Evolutionary conservation across 2,113 vertebrate genomes (phyloP).

Genomic region (Siniperca knerii): DNA sequence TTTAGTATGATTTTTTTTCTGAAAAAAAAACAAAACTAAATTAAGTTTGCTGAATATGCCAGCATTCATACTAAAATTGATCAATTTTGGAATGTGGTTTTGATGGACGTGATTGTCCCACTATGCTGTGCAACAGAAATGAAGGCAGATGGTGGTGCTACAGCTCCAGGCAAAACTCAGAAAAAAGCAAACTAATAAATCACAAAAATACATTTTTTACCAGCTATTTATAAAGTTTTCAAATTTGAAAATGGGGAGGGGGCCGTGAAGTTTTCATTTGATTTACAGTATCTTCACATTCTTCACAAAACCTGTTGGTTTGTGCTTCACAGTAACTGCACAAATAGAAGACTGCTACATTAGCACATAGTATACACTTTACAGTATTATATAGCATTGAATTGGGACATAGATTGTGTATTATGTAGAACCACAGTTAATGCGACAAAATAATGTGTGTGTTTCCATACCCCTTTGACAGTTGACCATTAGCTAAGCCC

Average conservation of each 20-base stretch:
- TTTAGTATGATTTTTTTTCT: background rate
- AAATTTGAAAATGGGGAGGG: background rate
- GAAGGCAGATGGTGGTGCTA: conserved; percentile 26
- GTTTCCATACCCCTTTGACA: background rate
- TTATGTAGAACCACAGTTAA: background rate
- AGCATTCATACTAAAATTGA: background rate
- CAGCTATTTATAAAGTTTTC: conserved; percentile 12
- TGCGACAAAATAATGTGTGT: no score
- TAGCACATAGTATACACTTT: background rate
- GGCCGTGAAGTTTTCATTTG: background rate
- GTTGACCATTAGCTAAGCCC: no score
- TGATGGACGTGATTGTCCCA: background rate
- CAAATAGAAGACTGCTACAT: background rate
- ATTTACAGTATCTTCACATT: background rate
- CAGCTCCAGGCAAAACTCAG: conserved; percentile 23
- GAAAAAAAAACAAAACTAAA: background rate
- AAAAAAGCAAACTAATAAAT: conserved; percentile 11
- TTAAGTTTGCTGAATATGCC: background rate
- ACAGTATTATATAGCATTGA: background rate
- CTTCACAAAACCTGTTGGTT: background rate
- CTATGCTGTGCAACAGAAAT: conserved; percentile 3
- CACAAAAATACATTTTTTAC: conserved; percentile 9
- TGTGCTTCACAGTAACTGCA: background rate
- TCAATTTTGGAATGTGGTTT: background rate
- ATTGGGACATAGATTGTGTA: background rate